Evolutionary conservation across 1,140 invertebrate genomes (phyloP), one percentile per base, ranked within the genome.

Genomic region (Macrosteles quadrilineatus): DNA sequence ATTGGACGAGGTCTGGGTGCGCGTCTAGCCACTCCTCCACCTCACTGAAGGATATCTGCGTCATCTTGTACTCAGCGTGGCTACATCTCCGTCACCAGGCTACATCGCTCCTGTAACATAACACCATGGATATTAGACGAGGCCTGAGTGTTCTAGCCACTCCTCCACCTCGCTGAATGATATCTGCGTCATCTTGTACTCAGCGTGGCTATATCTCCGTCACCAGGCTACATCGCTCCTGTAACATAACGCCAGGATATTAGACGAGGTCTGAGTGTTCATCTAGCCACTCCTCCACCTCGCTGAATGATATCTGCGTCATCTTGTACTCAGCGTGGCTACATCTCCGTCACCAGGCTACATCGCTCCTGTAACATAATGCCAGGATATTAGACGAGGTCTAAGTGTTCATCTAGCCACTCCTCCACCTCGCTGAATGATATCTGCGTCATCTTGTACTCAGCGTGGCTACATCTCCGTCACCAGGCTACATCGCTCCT

Each of bases 261-360:
- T 80, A 73, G 64, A 78, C 76, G 30, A 75, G 73, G 9, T 82
- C 81, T 0, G 81, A 80, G 70, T 85, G 81, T 2, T 73, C 70
- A 59, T 85, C 84, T 32, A 85, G 75, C 83, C 83, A 85, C 66
- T 80, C 79, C 69, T 85, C 83, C 2, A 85, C 82, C 29, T 79
- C 77, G 14, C 64, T 69, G 45, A 73, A 75, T 2, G 71, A 70
- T 27, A 79, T 50, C 40, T 76, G 75, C 21, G 75, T 78, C 78
- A 79, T 79, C 9, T 17, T 43, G 9, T 11, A 17, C 9, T 9
- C 36, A 43, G 9, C 17, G 36, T 43, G 36, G 36, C 36, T 43
- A 43, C 36, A 11, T 9, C 36, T 9, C n/a, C n/a, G n/a, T n/a
- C n/a, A n/a, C n/a, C n/a, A n/a, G n/a, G n/a, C n/a, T n/a, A n/a